phyloP scores from a whole-genome alignment of 1,140 invertebrate species.

The Asobara japonica region DNA sequence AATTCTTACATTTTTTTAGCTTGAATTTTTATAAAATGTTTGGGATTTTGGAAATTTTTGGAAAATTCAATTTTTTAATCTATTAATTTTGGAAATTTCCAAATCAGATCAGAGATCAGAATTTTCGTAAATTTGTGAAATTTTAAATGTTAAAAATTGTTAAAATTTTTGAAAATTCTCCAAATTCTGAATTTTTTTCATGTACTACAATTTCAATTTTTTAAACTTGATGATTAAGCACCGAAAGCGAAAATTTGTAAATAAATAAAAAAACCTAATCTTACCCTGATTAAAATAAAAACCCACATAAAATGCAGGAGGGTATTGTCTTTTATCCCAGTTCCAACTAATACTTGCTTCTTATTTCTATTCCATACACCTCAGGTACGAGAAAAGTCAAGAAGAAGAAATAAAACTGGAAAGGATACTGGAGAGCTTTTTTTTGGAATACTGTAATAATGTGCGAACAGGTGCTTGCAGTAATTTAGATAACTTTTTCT shows the following conservation, averaged over 20 bases:
- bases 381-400: conserved; percentile 1
- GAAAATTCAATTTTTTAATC: no score
- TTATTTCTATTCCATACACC: conserved; percentile 4
- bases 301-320: not conserved
- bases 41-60: no score
- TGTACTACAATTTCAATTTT: no score
- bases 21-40: no score
- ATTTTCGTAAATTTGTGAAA: no score
- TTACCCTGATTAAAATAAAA: not conserved
- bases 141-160: no score
- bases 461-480: conserved; percentile 45
- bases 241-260: not conserved
- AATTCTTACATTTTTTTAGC: no score
- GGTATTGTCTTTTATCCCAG: not conserved
- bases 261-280: not conserved
- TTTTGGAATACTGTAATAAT: conserved; percentile 43
- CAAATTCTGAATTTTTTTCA: no score
- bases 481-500: conserved; percentile 22
- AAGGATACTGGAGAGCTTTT: not conserved
- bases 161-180: no score
- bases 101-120: no score
- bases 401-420: not conserved
- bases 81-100: no score
- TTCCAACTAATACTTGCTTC: not conserved
- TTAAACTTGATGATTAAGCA: not conserved